A percentile compares a stretch with the other conserved stretches of the same genome.
These are phyloP conservation scores for Trichonephila inaurata DNA, from an alignment of 1,140 invertebrate genomes.

Conservation along the genomic window DNA sequence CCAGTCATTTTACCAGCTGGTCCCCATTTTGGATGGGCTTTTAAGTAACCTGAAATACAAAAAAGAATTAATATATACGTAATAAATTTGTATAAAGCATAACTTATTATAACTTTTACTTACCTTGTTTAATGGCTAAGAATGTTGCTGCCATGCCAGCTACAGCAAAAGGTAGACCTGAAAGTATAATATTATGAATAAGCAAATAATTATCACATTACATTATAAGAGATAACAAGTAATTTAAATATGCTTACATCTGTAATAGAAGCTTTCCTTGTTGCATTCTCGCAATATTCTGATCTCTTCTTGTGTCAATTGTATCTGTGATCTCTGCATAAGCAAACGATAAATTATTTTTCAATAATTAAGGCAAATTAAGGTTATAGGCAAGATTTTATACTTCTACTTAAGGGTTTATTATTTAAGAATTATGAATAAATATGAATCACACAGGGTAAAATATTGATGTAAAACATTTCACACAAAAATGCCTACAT, in stretches of 20 bases:
- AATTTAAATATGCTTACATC: slow-evolving; percentile 55
- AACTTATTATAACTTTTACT: not conserved
- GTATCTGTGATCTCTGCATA: not conserved
- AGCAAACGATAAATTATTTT: not conserved
- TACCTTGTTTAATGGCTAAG: slow-evolving; percentile 44
- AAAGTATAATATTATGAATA: not conserved
- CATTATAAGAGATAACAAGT: not conserved
- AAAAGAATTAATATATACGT: not conserved
- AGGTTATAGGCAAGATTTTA: too few species aligned
- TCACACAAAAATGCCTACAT: too few species aligned
- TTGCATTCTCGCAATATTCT: slow-evolving; percentile 39
- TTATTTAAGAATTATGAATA: too few species aligned
- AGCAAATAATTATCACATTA: not conserved
- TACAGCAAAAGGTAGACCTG: slow-evolving; percentile 55
- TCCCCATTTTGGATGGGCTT: slow-evolving; percentile 56
- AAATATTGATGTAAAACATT: too few species aligned
- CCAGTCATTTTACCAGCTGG: slow-evolving; percentile 56
- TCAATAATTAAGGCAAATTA: not conserved
- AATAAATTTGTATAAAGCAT: too few species aligned
- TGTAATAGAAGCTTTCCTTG: slow-evolving; percentile 61
- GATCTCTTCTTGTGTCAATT: slow-evolving; percentile 37
- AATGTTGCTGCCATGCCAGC: slow-evolving; percentile 50
- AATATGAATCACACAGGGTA: too few species aligned
- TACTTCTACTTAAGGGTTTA: too few species aligned
- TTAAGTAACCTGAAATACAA: slow-evolving; percentile 54